Conservation (phyloP, 2,113 vertebrate species). For the Chloropsis cyanopogon region DNA sequence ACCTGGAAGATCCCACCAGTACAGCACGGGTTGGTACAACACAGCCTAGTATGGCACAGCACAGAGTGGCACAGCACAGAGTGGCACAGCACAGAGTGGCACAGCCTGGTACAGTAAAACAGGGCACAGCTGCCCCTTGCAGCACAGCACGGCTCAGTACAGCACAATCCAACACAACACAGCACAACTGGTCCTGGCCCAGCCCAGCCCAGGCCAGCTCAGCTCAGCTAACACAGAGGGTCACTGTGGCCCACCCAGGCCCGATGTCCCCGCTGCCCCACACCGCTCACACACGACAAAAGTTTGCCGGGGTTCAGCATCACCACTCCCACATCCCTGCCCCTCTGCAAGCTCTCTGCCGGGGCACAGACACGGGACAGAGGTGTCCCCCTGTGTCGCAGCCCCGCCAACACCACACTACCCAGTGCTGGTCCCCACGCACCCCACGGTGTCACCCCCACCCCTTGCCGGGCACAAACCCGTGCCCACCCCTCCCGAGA, state of each 20-base stretch:
- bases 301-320: not conserved
- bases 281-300: accelerated
- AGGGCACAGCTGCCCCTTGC: not conserved
- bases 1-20: not conserved
- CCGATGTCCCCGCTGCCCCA: accelerated
- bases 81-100: not conserved
- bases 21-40: accelerated
- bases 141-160: not conserved
- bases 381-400: not conserved
- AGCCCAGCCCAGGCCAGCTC: not conserved
- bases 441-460: not conserved
- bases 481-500: not conserved
- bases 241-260: accelerated
- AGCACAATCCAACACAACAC: not conserved
- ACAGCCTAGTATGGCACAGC: not conserved
- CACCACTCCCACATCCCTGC: not conserved
- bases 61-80: not conserved
- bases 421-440: not conserved
- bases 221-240: not conserved
- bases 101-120: not conserved
- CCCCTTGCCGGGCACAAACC: not conserved
- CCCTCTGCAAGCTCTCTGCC: not conserved
- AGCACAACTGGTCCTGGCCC: not conserved
- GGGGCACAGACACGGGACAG: not conserved
- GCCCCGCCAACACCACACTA: not conserved